Evolutionary conservation across 2,797 vertebrate genomes (phyloP).

Genomic region (Coluber constrictor): DNA sequence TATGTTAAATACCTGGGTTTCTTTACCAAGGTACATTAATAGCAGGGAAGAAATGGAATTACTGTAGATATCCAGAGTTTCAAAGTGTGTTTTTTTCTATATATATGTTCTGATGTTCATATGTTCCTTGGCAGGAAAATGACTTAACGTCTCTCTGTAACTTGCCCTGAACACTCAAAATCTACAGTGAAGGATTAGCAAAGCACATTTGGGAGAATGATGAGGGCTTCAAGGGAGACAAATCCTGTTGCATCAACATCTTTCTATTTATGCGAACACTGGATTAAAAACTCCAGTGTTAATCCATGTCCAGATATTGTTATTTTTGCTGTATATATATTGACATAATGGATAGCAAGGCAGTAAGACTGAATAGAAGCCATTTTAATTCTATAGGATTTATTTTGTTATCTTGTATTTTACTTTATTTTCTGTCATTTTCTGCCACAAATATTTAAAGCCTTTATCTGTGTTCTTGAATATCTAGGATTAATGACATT

Average conservation of each 20-base stretch:
- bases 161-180: neutral
- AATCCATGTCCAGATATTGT: constrained; percentile 33
- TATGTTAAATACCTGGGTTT: neutral
- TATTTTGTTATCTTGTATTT: neutral
- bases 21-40: neutral
- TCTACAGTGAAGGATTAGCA: neutral
- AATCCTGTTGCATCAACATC: neutral
- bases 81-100: constrained; percentile 20
- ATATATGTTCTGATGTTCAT: constrained; percentile 24
- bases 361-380: constrained; percentile 57
- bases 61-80: accelerated
- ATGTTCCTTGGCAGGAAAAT: constrained; percentile 7
- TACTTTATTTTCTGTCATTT: neutral
- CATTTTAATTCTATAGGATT: constrained; percentile 38
- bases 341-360: constrained; percentile 47
- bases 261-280: neutral
- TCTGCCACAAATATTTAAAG: neutral
- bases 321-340: constrained; percentile 46
- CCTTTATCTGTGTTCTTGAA: neutral
- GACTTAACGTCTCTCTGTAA: neutral
- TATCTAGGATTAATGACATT: neutral
- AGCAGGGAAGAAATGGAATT: accelerated
- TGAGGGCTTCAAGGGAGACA: neutral
- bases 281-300: neutral
- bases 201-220: neutral